Conservation (phyloP, 1,140 invertebrate species). For the Drosophila littoralis region DNA sequence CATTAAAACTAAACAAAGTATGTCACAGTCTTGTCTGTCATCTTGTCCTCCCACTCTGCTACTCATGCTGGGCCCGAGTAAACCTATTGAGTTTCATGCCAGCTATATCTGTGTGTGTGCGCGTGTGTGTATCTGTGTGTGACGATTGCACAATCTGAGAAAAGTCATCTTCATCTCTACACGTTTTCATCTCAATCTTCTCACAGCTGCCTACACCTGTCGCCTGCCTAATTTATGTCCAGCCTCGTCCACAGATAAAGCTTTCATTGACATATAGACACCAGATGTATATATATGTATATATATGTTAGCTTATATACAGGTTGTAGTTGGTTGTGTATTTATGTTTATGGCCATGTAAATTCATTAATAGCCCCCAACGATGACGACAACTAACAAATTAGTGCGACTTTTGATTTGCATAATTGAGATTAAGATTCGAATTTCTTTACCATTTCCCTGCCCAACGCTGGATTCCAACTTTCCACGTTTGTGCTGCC, state of each 20-base stretch:
- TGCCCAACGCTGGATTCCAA: too few relatives aligned
- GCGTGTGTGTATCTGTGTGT: background rate
- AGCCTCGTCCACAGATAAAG: constrained; percentile 54
- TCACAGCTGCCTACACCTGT: constrained; percentile 74
- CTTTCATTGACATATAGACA: constrained; percentile 61
- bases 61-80: constrained; percentile 37
- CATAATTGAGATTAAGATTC: constrained; percentile 66
- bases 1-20: constrained; percentile 66
- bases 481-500: background rate
- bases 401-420: constrained; percentile 75
- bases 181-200: constrained; percentile 55
- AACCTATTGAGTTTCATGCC: constrained; percentile 53
- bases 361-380: constrained; percentile 56
- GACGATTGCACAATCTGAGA: constrained; percentile 23
- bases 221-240: constrained; percentile 67
- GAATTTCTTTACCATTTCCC: constrained; percentile 14
- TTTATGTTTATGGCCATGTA: constrained; percentile 56
- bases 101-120: background rate
- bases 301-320: constrained; percentile 10
- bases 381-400: constrained; percentile 69
- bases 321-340: constrained; percentile 32
- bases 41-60: constrained; percentile 32
- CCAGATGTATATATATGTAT: constrained; percentile 20
- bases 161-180: constrained; percentile 22
- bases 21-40: constrained; percentile 35